Evolutionary conservation across 2,888 invertebrate genomes (phyloP), one percentile per base, ranked within the genome.

Genomic region (Drosophila phalerata): DNA sequence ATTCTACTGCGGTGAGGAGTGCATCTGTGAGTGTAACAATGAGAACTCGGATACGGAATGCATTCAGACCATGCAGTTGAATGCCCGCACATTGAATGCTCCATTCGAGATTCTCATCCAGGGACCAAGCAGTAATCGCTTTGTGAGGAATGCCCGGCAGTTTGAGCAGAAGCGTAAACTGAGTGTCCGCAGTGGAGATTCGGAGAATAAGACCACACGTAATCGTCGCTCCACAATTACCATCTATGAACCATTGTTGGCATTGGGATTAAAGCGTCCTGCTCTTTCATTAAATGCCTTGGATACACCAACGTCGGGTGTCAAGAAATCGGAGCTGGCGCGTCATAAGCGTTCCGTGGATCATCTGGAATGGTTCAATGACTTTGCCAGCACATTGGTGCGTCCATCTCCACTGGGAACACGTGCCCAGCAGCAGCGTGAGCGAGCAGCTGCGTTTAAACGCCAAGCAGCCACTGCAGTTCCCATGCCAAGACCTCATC

Each of bases 1-100:
- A 28, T 93, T 93, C 81, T 93, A 92, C 69, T 93, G 93, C 38
- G 93, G 93, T 3, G 93, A 93, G 64, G 92, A 93, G 66, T 93
- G 93, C 57, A 91, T 93, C 32, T 93, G 93, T 60, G 93, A 93
- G 70, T 93, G 92, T 52, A 91, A 91, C 69, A 85, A 90, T n/a
- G 89, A 91, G 8, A 86, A 87, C 34, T 80, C 88, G 3, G 91
- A 92, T 40, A 91, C 90, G 28, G 85, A 91, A 43, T 92, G 92
- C 49, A 89, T 92, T 9, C 80, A 82, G 28, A 77, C 85, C 3
- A 92, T 92, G 85, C 92, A 92, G 68, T 66, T 53, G 0, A 90
- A 90, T 43, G 92, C 92, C 0, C 81, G 85, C 25, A 80, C 85
- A 5, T 40, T 90, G 22, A 83, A 86, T 5, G 64, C 90, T 2